A percentile compares a stretch with the other conserved stretches of the same genome.
phyloP scores from a whole-genome alignment of 1,140 invertebrate species.

The Cepaea nemoralis region DNA sequence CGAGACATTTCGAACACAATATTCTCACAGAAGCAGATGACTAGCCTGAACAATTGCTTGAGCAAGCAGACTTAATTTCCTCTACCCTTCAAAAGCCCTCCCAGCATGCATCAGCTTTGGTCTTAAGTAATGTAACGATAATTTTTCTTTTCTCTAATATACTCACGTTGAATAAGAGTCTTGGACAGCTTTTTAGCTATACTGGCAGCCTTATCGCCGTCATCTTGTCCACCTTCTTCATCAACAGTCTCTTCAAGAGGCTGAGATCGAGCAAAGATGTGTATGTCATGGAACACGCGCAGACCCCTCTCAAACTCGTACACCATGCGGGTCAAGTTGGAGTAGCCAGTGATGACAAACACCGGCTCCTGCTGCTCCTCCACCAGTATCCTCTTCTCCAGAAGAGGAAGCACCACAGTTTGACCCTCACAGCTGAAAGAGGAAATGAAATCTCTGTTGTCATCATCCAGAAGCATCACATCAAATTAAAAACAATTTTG shows the following conservation, averaged over 20 bases:
- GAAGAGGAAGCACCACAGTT: slow-evolving; percentile 77
- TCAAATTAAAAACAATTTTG: no score
- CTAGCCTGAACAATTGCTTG: no score
- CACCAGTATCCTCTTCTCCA: slow-evolving; percentile 89
- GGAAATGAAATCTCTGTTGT: no score
- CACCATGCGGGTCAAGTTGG: slow-evolving; percentile 85
- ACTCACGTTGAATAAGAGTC: slow-evolving; percentile 50
- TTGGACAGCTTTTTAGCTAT: slow-evolving; percentile 49
- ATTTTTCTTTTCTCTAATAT: background rate
- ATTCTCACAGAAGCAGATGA: no score
- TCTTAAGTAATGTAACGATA: no score
- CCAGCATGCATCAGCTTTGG: no score
- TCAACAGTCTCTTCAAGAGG: slow-evolving; percentile 55
- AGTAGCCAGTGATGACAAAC: slow-evolving; percentile 84
- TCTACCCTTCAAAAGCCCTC: no score
- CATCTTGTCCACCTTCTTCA: slow-evolving; percentile 52
- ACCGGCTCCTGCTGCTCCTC: slow-evolving; percentile 86
- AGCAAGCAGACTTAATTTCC: no score
- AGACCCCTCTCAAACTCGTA: slow-evolving; percentile 87
- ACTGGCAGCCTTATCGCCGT: slow-evolving; percentile 49
- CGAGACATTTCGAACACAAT: no score
- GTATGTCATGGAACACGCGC: slow-evolving; percentile 85
- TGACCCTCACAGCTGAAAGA: slow-evolving; percentile 57
- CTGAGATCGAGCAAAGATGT: slow-evolving; percentile 74
- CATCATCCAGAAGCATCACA: no score